A percentile compares a stretch with the other conserved stretches of the same genome.
phyloP scores from a whole-genome alignment of 2,113 vertebrate genomes.

The Castor canadensis region DNA sequence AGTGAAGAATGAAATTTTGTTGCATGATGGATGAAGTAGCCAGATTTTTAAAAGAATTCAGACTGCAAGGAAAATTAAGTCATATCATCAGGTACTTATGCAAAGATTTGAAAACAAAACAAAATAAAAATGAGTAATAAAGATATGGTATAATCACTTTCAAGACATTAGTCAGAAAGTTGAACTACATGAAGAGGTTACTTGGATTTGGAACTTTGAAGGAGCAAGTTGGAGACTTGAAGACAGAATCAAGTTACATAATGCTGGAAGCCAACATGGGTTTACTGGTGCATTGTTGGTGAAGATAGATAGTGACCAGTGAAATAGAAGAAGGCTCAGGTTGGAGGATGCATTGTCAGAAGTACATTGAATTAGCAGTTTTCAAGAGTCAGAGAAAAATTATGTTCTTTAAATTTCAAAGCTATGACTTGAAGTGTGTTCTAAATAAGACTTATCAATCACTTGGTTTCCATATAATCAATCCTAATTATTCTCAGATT shows the following conservation, averaged over 20 bases:
- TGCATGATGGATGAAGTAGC: not conserved
- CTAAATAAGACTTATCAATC: not conserved
- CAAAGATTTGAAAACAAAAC: not conserved
- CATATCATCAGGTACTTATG: not conserved
- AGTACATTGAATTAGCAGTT: not conserved
- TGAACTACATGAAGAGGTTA: too few relatives aligned
- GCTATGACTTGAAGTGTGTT: constrained; percentile 1
- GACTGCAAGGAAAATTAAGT: not conserved
- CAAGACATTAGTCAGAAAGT: not conserved
- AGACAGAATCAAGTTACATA: not conserved
- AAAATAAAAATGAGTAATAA: not conserved
- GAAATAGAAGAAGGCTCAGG: not conserved
- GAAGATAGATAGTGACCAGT: not conserved
- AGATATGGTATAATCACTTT: not conserved
- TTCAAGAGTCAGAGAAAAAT: not conserved
- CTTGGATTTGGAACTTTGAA: not conserved
- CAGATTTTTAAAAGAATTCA: not conserved
- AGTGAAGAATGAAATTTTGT: not conserved
- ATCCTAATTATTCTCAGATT: not conserved
- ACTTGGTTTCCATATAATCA: not conserved
- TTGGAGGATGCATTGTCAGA: not conserved
- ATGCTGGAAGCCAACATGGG: not conserved
- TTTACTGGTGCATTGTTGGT: not conserved
- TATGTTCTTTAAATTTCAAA: not conserved
- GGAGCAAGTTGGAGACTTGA: not conserved